Base-by-base conservation (phyloP, 1,140 invertebrate species). In the Solenopsis fugax region DNA sequence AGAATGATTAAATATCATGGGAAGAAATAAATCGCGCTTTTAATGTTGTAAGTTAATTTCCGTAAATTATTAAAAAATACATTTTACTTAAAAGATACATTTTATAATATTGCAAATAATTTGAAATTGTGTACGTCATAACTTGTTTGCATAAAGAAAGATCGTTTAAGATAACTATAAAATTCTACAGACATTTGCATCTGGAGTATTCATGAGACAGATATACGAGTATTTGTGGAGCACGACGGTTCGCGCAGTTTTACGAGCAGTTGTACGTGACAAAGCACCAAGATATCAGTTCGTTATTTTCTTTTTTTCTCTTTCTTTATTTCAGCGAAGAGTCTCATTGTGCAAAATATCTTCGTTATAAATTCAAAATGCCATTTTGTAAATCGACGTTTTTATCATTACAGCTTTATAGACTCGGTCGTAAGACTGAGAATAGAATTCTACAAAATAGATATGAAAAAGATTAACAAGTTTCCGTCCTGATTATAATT, bases 211-310 rank as follows among this genome's bases (percentile, higher is more conserved):
- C n/a, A 62, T 24, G 37, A 48, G 24, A 41, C 62, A 37, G 7
- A 24, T 80, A 29, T 29, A 29, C 29, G 29, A 29, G 16, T 18
- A 48, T 65, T 37, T 54, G 16, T 56, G 18, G 16, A 56, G 10
- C 21, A 37, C 52, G 21, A 48, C 21, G 45, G 41, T 81, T 71
- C 24, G 3, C 37, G 18, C 41, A 54, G 50, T 1, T 81, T 81
- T 81, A 81, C 65, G 78, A 81, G 65, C 77, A 34, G 2, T 71
- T 71, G 50, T 81, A 45, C 65, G 78, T 71, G 78, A 81, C 78
- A 24, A 41, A n/a, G 13, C 21, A 58, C 21, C 21, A n/a, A 81
- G 37, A 71, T 71, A 52, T 58, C 37, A 81, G 34, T 69, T 37
- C 37, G 45, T 54, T 69, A 54, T 80, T 16, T 80, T 34, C 18